Evolutionary conservation across 2,888 invertebrate genomes (phyloP).

Genomic region (Lasioglossum villosulum): DNA sequence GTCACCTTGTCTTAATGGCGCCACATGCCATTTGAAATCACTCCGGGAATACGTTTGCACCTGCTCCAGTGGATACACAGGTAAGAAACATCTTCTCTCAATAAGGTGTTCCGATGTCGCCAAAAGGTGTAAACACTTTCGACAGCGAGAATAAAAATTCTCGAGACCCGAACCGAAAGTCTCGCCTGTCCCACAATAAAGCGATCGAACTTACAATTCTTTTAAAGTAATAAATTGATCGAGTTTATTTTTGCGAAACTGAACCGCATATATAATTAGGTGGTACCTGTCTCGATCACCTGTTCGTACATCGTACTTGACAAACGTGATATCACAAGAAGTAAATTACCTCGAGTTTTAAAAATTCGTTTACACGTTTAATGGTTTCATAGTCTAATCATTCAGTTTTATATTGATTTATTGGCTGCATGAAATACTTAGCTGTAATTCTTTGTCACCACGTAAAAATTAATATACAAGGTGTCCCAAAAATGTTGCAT

Average conservation of each 20-base stretch:
- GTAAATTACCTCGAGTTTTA: background rate
- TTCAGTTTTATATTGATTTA: background rate
- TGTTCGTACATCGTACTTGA: background rate
- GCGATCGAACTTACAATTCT: background rate
- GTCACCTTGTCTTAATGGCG: constrained; percentile 95
- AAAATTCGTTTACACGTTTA: background rate
- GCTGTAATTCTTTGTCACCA: no score
- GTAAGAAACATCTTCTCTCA: constrained; percentile 85
- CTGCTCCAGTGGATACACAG: constrained; percentile 95
- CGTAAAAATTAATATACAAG: no score
- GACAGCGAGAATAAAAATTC: constrained; percentile 3
- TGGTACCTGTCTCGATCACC: background rate
- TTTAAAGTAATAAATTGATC: background rate
- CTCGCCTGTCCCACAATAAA: background rate
- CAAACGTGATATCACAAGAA: background rate
- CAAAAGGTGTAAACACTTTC: background rate
- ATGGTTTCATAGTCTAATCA: background rate
- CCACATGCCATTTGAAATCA: constrained; percentile 93
- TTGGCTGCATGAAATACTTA: no score
- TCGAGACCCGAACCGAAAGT: background rate
- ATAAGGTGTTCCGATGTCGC: background rate
- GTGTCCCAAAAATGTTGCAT: no score
- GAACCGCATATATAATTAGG: constrained; percentile 21
- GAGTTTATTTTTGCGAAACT: constrained; percentile 2
- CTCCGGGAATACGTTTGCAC: constrained; percentile 94